Base-by-base conservation (phyloP, 2,797 vertebrate genomes). In the Carduelis carduelis region DNA sequence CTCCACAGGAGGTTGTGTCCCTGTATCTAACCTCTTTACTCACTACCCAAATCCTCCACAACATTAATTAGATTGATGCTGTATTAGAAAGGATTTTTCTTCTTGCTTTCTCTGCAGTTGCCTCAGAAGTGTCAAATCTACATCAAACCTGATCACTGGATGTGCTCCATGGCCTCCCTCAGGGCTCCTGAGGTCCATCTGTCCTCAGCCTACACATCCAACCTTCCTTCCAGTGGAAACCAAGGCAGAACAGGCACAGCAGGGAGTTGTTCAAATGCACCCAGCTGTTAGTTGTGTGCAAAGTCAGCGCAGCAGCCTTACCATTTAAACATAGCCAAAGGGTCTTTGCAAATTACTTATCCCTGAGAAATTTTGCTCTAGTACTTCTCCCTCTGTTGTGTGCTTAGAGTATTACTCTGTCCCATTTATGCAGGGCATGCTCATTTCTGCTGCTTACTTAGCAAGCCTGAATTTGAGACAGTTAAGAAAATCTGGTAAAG, bases 21-120 rank as follows among this genome's bases (percentile, higher is more conserved):
- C 83, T 89, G 72, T 46, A 65, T 83, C 90, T 94, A 95, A 95
- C 94, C 93, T 94, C 86, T 96, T 94, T 93, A 90, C 86, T 88
- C 90, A 90, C 88, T 86, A 89, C 83, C 80, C 83, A 92, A 92
- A 96, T 88, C 72, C 61, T 93, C 53, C 59, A 86, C 72, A 88
- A 71, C 80, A 83, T 93, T 92, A 94, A 96, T 90, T 95, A 88
- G 88, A 96, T 83, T 86, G 88, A 95, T 94, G 69, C 6, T 84
- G 72, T 50, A 75, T 83, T 90, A 90, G 65, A 83, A 93, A 75
- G 50, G 76, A 64, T 60, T 76, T 91, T 95, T 90, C 83, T 74
- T 65, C 80, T 86, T 81, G 49, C 71, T 18, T 78, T 92, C 83
- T 84, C 90, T 76, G 74, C 78, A 61, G 76, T 88, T 78, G 80